Base-by-base conservation (phyloP, 2,888 invertebrate genomes). In the Germaria angustata region DNA sequence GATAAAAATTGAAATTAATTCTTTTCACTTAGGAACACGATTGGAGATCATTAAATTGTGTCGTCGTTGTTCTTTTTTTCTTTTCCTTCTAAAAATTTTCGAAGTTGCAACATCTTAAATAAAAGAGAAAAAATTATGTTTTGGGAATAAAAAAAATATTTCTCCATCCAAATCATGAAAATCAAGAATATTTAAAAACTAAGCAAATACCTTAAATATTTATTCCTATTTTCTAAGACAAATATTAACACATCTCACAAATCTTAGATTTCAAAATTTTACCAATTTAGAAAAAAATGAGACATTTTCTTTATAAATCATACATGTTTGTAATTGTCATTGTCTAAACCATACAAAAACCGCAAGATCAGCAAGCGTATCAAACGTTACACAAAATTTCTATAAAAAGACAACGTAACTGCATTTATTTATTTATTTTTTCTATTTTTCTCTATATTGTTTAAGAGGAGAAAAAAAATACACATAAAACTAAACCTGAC, bases 241-340 rank as follows among this genome's bases (percentile, higher is more conserved):
- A 57, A 22, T 32, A 61, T 68, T 17, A 65, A 55, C 51, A 71
- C 86, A 86, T 88, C 87, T 87, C 88, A 88, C 88, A 88, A 84
- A 85, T 88, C 88, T 88, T 84, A 84, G 85, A 87, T 88, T 88
- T 87, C 88, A 84, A 81, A 71, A 79, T 79, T 68, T 55, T n/a
- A 63, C 61, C 28, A 71, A 57, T 79, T 71, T 51, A 46, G 7
- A 39, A 80, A 80, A n/a, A 81, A 81, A 46, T 71, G 65, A 71
- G 63, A 69, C 68, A 36, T 51, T 22, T 75, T 61, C 69, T 77
- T 77, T n/a, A 53, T 59, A 41, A 39, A 66, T 59, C 69, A 46
- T 49, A 53, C 61, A 39, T 28, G 55, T 32, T 68, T 61, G 79
- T 69, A 61, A 71, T 76, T 71, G 77, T 71, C 77, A 79, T 76